Conservation (phyloP, 2,113 vertebrate species). For the Labeo rohita region DNA sequence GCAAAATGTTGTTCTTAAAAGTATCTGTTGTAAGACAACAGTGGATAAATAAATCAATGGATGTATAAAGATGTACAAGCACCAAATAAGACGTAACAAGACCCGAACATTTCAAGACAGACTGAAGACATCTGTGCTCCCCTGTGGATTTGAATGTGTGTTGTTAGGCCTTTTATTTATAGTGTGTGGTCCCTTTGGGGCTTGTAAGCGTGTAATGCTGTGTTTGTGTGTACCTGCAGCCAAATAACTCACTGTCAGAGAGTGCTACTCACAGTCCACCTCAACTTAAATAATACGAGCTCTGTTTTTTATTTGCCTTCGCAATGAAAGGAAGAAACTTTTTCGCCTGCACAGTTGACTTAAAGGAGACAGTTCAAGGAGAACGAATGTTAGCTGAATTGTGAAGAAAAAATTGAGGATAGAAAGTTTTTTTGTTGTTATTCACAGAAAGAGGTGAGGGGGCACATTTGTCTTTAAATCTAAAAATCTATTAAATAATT, state of each 20-base stretch:
- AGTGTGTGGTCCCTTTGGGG: constrained; percentile 72
- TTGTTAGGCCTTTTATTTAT: constrained; percentile 82
- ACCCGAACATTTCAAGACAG: constrained; percentile 70
- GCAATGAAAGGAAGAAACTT: constrained; percentile 9
- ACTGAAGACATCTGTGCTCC: constrained; percentile 76
- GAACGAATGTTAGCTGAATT: constrained; percentile 51
- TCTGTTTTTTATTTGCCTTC: constrained; percentile 63
- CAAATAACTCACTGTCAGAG: constrained; percentile 79
- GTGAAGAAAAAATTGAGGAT: neutral
- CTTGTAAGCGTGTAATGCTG: constrained; percentile 74
- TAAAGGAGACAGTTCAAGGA: constrained; percentile 63
- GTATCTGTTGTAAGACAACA: constrained; percentile 48
- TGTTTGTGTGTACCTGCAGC: constrained; percentile 73
- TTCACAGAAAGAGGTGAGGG: neutral
- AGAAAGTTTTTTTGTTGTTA: neutral
- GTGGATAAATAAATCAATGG: constrained; percentile 64
- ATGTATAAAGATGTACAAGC: constrained; percentile 43
- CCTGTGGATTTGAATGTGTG: constrained; percentile 75
- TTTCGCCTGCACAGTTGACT: constrained; percentile 46
- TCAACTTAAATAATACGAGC: constrained; percentile 68
- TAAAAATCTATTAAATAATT: neutral
- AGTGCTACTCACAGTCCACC: constrained; percentile 64
- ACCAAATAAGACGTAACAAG: constrained; percentile 67
- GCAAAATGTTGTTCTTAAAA: constrained; percentile 50
- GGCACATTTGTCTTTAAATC: neutral